Evolutionary conservation across 2,888 invertebrate genomes (phyloP), one percentile per base, ranked within the genome.

Genomic region (Drosophila crucigera): DNA sequence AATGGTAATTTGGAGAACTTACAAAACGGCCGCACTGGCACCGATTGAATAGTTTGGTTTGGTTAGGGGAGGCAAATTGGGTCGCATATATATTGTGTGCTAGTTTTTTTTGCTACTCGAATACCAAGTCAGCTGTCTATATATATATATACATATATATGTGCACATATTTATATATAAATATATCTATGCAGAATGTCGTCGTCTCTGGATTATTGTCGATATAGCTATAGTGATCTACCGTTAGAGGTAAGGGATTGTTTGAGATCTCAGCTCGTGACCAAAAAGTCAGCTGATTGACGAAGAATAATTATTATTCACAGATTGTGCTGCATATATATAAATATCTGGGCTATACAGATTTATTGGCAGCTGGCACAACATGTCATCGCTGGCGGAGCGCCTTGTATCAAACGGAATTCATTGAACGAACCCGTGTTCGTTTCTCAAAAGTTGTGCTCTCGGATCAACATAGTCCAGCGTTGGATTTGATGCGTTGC

Each of bases 321-420:
- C 66, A 96, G 96, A 94, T 96, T 63, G 93, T 96, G 78, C 94
- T 95, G 68, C 94, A 95, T 80, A 94, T 96, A 76, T 95, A 95
- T 90, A 94, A 95, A 78, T 95, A 95, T 92, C 92, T 96, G 78
- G 94, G 95, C 43, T 94, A 95, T 80, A 94, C 95, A 3, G 97
- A 97, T 90, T 94, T 95, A 80, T 95, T 95, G 91, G 94, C 95
- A 54, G 96, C 96, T 43, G 95, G 96, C 78, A 94, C 95, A 79
- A 95, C 96, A 31, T 96, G 95, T 90, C 94, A 92, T 25, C 93
- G 94, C 0, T 97, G 96, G 96, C 95, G 95, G 76, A 94, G 95
- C 73, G 96, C 96, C 19, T 95, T 96, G 9, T 94, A 95, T 83
- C 95, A 96, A 84, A 93, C 93, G 2, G 94, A 94, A 74, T 94